These are phyloP conservation scores for Garra rufa DNA, from an alignment of 2,113 vertebrate genomes.

Conservation along the genomic window DNA sequence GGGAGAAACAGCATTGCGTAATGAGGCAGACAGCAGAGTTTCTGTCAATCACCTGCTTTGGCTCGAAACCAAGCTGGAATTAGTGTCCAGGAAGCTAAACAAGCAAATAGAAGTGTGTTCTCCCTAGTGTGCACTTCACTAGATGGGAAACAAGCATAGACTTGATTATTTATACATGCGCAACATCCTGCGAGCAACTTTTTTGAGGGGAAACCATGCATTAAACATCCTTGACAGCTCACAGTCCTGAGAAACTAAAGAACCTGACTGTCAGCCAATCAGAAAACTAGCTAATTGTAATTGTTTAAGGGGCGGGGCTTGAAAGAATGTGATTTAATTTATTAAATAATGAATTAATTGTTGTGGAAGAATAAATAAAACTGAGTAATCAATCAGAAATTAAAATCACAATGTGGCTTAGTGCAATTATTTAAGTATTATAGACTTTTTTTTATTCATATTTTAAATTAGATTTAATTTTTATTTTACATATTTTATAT, in stretches of 20 bases:
- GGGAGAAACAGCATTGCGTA: not conserved
- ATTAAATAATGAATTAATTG: too few relatives aligned
- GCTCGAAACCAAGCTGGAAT: constrained; percentile 1
- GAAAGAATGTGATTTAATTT: not conserved
- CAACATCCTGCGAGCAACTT: not conserved
- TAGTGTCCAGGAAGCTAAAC: constrained; percentile 5
- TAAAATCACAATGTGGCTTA: not conserved
- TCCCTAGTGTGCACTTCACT: constrained; percentile 8
- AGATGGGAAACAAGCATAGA: not conserved
- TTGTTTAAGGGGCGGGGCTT: not conserved
- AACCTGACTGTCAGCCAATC: not conserved
- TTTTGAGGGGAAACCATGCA: not conserved
- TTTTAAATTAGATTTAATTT: not conserved
- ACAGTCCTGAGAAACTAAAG: not conserved
- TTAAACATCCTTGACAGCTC: not conserved
- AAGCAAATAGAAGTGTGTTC: not conserved
- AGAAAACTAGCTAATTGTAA: not conserved
- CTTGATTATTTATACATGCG: not conserved
- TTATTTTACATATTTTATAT: too few relatives aligned
- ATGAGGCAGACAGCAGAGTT: not conserved
- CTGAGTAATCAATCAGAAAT: not conserved
- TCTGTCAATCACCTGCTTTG: not conserved
- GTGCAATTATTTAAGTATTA: not conserved
- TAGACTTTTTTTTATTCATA: not conserved
- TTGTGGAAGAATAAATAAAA: too few relatives aligned